Base-by-base conservation (phyloP, 2,888 invertebrate species). In the Oithona nana region DNA sequence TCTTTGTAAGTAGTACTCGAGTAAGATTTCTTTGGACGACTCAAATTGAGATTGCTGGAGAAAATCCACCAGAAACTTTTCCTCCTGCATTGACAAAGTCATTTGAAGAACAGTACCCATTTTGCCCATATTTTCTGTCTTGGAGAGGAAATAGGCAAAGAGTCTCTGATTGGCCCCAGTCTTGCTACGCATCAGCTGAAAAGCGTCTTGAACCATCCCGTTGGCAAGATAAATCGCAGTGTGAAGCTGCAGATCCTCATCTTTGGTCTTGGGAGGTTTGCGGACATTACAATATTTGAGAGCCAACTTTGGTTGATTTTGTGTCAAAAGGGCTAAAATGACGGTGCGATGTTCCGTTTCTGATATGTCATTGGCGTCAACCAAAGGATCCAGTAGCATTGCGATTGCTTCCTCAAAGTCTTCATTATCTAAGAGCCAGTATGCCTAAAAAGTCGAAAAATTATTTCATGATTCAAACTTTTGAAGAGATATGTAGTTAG, bases 391-490 rank as follows among this genome's bases (percentile, higher is more conserved):
- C 67, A 83, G 76, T 3, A 85, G 74, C 66, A 81, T 78, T 67
- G 79, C 78, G 62, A 83, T 74, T 0, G 83, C 83, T 66, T 81
- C 80, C 80, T 83, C 73, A 39, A 72, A 87, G 70, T 88, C 82
- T 64, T 83, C 82, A 69, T 88, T 88, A 74, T 93, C 92, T 16
- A 93, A 75, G 67, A 86, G 81, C 90, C 92, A 92, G 71, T 89
- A 85, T 0, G 86, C 88, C n/a, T n/a, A n/a, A n/a, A n/a, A n/a
- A n/a, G n/a, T n/a, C n/a, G n/a, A n/a, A n/a, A n/a, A n/a, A n/a
- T n/a, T n/a, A n/a, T n/a, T n/a, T n/a, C n/a, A n/a, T n/a, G n/a
- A n/a, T n/a, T 48, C 11, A 48, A 48, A 48, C 11, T 48, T 13
- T 20, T 20, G 20, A n/a, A n/a, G n/a, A n/a, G n/a, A n/a, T n/a